A percentile compares a stretch with the other conserved stretches of the same genome.
These are phyloP conservation scores for Megalops atlanticus DNA, from an alignment of 2,113 vertebrate genomes.

Conservation along the genomic window DNA sequence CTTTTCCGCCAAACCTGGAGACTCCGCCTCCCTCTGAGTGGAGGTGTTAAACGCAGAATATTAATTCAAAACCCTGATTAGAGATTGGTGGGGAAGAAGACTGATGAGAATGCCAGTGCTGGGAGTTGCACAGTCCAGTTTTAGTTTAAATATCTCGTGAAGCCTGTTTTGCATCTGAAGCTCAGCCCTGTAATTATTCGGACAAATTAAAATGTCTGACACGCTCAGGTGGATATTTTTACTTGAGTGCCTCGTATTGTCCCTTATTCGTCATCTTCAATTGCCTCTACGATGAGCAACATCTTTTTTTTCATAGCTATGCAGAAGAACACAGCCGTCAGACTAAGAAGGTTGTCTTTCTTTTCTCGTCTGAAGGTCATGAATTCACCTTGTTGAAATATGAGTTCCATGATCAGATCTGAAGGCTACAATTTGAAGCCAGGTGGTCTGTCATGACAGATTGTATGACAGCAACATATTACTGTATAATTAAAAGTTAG, in stretches of 20 bases:
- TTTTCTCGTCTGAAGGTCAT: conserved; percentile 17
- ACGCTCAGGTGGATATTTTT: not conserved
- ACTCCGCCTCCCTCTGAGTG: not conserved
- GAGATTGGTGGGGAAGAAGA: not conserved
- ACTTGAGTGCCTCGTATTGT: not conserved
- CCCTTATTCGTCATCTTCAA: not conserved
- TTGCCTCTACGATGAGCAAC: not conserved
- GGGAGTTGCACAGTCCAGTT: not conserved
- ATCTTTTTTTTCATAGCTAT: not conserved
- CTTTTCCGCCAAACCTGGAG: not conserved
- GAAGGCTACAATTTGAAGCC: not conserved
- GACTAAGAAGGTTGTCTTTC: not conserved
- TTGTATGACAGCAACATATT: not conserved
- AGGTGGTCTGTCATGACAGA: no score
- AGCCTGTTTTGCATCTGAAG: not conserved
- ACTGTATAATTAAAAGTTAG: not conserved
- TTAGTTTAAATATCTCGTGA: not conserved
- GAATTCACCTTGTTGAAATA: not conserved
- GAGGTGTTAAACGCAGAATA: not conserved
- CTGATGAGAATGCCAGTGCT: not conserved
- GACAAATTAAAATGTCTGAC: not conserved
- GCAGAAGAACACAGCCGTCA: not conserved
- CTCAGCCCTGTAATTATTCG: not conserved
- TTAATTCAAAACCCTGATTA: not conserved
- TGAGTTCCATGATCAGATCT: not conserved